Percentiles rank a stretch among this genome's conserved stretches.
These are phyloP conservation scores for Salvelinus sp. DNA, from an alignment of 2,113 vertebrate genomes.

Conservation along the genomic window DNA sequence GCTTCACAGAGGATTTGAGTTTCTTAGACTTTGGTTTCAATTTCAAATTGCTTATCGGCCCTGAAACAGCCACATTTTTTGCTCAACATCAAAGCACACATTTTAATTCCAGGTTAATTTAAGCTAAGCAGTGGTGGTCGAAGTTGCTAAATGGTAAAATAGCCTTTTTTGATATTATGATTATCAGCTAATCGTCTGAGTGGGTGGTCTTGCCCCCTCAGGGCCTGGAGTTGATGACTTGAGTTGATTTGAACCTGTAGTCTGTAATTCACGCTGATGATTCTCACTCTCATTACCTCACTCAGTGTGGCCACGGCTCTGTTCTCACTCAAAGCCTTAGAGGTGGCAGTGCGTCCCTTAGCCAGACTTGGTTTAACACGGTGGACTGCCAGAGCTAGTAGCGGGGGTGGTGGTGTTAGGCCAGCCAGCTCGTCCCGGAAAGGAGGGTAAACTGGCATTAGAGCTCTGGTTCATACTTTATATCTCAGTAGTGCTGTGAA, in stretches of 20 bases:
- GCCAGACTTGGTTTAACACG: no score
- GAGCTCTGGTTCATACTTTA: slow-evolving; percentile 2
- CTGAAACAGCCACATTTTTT: slow-evolving; percentile 30
- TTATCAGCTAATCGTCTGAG: neutral
- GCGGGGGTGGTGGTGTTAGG: neutral
- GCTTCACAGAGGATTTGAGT: slow-evolving; percentile 14
- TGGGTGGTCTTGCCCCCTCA: neutral
- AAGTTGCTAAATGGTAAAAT: neutral
- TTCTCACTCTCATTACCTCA: no score
- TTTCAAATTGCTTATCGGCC: slow-evolving; percentile 27
- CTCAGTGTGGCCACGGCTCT: no score
- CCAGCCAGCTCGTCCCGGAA: neutral
- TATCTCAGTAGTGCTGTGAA: neutral
- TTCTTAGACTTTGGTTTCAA: neutral
- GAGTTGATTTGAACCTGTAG: no score
- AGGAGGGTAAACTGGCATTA: neutral
- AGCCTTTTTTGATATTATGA: neutral
- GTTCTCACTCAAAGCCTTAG: no score
- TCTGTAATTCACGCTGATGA: no score
- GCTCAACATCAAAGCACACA: slow-evolving; percentile 31
- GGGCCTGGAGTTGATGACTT: neutral
- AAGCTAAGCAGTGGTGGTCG: slow-evolving; percentile 1
- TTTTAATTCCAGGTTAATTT: slow-evolving; percentile 39
- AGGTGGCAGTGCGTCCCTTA: no score
- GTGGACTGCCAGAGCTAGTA: neutral